Percentiles rank a stretch among this genome's conserved stretches.
These are phyloP conservation scores for Oxycera nigricornis DNA, from an alignment of 2,888 invertebrate species.

Conservation along the genomic window DNA sequence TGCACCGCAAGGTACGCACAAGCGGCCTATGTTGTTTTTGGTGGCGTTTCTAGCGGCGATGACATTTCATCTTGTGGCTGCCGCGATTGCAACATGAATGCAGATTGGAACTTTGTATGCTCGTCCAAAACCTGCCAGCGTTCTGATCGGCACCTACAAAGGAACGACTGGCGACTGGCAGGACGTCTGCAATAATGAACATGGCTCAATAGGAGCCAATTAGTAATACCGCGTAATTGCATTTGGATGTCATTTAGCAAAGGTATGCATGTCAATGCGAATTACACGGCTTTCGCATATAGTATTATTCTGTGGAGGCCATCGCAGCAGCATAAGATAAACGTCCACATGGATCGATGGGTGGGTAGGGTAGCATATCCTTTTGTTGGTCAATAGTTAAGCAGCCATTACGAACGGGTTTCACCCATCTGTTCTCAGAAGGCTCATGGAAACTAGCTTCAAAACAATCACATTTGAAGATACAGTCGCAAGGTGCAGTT, in stretches of 20 bases:
- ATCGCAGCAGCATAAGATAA: too few species aligned
- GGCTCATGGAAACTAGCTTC: too few species aligned
- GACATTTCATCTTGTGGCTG: too few species aligned
- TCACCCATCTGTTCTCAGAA: too few species aligned
- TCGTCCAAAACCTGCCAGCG: not conserved
- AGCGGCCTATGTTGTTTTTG: constrained; percentile 10
- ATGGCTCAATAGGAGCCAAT: constrained; percentile 25
- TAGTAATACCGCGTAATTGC: constrained; percentile 38
- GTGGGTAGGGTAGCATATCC: not conserved
- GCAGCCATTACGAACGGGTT: too few species aligned
- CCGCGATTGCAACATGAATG: too few species aligned
- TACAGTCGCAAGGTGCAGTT: too few species aligned
- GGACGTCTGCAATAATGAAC: constrained; percentile 9
- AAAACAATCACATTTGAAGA: too few species aligned
- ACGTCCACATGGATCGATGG: not conserved
- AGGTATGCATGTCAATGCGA: constrained; percentile 35
- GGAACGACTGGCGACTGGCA: constrained; percentile 19
- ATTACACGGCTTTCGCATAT: constrained; percentile 17
- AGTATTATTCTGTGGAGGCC: not conserved
- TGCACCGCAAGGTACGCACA: constrained; percentile 38
- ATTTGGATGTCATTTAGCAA: constrained; percentile 31
- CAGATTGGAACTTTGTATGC: too few species aligned
- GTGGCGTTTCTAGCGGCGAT: constrained; percentile 36
- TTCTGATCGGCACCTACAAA: constrained; percentile 27
- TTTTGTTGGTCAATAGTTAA: too few species aligned